These are phyloP conservation scores for Candoia aspera DNA, from an alignment of 2,113 vertebrate genomes.

Conservation along the genomic window DNA sequence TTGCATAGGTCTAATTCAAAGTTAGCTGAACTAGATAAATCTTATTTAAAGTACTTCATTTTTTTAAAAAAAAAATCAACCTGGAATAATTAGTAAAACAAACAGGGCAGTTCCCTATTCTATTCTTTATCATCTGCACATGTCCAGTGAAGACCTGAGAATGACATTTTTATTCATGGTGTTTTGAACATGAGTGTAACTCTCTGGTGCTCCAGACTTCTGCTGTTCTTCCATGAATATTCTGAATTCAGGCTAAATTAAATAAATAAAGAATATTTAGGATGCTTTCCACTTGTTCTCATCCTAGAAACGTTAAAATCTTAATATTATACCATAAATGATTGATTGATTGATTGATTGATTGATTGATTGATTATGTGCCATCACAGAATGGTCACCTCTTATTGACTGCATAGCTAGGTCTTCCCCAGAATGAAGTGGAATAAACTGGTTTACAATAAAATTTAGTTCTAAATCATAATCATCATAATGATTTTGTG, in stretches of 20 bases:
- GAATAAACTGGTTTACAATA: neutral
- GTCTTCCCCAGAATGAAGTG: neutral
- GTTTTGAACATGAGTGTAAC: neutral
- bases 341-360: neutral
- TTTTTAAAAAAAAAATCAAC: neutral
- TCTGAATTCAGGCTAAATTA: neutral
- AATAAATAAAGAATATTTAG: neutral
- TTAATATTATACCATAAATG: neutral
- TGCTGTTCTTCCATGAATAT: neutral
- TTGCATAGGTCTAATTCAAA: neutral
- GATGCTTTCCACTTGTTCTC: neutral
- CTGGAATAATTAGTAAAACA: neutral
- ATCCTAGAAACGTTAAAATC: neutral
- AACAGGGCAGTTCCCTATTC: neutral
- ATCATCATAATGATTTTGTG: neutral
- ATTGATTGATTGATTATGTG: neutral
- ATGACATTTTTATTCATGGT: neutral
- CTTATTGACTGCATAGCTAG: neutral
- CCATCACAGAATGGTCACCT: neutral
- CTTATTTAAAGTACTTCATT: neutral
- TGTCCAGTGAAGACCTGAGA: neutral
- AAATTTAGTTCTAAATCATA: neutral
- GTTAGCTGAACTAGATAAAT: neutral
- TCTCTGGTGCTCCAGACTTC: neutral
- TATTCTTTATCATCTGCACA: neutral